Conservation (phyloP, 1,140 invertebrate species). For the Coenobita brevimanus region DNA sequence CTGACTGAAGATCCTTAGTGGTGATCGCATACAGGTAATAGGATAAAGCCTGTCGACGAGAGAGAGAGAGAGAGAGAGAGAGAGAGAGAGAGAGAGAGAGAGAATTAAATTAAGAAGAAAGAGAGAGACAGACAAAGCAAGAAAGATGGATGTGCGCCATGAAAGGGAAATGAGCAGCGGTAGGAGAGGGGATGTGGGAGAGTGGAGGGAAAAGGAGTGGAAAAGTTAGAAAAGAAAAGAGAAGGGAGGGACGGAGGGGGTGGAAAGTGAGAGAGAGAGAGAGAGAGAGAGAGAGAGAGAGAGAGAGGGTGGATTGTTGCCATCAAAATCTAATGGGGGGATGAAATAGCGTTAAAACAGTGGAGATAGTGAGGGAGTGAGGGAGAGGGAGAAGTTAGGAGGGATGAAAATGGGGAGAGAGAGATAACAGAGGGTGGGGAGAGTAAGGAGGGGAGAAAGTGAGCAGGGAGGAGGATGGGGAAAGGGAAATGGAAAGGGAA, state of each 20-base stretch:
- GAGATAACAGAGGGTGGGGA: too few relatives aligned
- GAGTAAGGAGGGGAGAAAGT: too few relatives aligned
- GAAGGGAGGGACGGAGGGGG: background rate
- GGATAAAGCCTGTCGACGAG: background rate
- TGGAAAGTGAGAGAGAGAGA: background rate
- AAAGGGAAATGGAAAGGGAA: too few relatives aligned
- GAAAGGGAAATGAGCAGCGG: background rate
- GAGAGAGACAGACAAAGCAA: background rate
- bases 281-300: background rate
- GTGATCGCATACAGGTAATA: background rate
- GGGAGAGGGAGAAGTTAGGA: too few relatives aligned
- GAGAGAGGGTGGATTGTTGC: too few relatives aligned
- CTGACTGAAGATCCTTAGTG: background rate
- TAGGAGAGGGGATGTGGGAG: background rate
- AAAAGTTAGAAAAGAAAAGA: background rate
- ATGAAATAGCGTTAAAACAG: too few relatives aligned
- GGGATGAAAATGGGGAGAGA: too few relatives aligned
- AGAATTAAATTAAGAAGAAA: background rate
- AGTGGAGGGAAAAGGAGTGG: background rate
- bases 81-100: background rate
- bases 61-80: slow-evolving; percentile 1
- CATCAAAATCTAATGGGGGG: too few relatives aligned
- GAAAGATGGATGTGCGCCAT: background rate
- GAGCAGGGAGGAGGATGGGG: too few relatives aligned
- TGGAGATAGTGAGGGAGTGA: too few relatives aligned